phyloP scores from a whole-genome alignment of 2,113 vertebrate genomes.

The Marcusenius ussheri region DNA sequence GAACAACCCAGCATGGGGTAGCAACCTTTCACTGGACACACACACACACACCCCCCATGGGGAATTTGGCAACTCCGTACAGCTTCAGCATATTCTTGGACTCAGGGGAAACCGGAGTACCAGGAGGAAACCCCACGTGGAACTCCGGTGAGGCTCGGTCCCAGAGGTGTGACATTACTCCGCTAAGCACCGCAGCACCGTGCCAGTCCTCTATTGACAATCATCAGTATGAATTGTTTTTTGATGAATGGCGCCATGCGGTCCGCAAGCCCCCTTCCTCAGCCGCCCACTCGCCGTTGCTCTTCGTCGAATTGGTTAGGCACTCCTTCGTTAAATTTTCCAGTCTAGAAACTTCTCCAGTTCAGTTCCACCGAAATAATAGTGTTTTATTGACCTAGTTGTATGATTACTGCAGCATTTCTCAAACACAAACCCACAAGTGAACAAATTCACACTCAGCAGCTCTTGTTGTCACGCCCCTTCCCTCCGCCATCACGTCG shows the following conservation, averaged over 20 bases:
- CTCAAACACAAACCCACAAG: background rate
- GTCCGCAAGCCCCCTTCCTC: background rate
- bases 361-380: background rate
- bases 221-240: background rate
- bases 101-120: too few species aligned
- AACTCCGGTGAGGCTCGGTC: too few species aligned
- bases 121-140: too few species aligned
- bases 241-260: background rate
- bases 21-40: too few species aligned
- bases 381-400: background rate
- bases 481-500: background rate
- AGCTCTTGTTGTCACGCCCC: background rate
- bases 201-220: background rate
- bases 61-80: too few species aligned
- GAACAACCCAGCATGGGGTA: too few species aligned
- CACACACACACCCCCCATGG: too few species aligned
- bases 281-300: background rate
- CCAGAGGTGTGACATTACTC: too few species aligned
- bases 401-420: background rate
- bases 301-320: background rate
- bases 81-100: too few species aligned
- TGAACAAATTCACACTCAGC: background rate
- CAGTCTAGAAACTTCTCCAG: background rate
- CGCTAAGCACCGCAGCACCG: too few species aligned
- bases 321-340: background rate